Conservation (phyloP, 2,113 vertebrate genomes). For the Globicephala melas region DNA sequence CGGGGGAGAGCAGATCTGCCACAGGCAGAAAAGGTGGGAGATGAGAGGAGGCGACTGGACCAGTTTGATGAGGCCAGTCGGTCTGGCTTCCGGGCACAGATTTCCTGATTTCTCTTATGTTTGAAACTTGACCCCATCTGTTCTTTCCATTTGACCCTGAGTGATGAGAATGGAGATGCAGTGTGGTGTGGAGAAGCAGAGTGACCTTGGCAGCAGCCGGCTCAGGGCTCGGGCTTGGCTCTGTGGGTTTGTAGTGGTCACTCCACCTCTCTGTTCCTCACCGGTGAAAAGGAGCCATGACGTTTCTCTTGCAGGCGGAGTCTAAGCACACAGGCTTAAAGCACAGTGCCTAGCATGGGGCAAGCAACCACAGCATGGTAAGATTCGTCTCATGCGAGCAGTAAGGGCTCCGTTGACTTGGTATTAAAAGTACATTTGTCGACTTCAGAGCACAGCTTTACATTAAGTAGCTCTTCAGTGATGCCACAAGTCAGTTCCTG, state of each 20-base stretch:
- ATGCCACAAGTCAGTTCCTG: neutral
- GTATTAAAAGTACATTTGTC: neutral
- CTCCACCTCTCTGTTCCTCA: neutral
- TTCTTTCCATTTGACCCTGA: constrained; percentile 49
- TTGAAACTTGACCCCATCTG: constrained; percentile 68
- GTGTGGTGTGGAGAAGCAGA: fast-evolving
- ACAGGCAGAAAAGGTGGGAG: constrained; percentile 11
- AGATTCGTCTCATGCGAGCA: neutral
- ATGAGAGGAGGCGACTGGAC: constrained; percentile 33
- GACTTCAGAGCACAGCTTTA: neutral
- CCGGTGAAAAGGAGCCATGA: fast-evolving
- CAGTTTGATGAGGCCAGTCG: constrained; percentile 3
- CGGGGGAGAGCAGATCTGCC: neutral
- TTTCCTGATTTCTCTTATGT: constrained; percentile 47
- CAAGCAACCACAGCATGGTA: too few relatives aligned
- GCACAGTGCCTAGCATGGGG: fast-evolving
- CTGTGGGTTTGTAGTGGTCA: neutral
- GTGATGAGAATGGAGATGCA: neutral
- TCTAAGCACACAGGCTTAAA: fast-evolving
- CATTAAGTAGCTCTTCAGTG: neutral
- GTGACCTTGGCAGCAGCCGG: fast-evolving
- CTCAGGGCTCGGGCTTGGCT: fast-evolving
- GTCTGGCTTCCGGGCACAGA: constrained; percentile 70
- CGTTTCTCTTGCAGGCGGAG: neutral
- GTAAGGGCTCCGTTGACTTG: neutral